These are phyloP conservation scores for Burhinus bistriatus DNA, from an alignment of 2,113 vertebrate genomes.

Conservation along the genomic window DNA sequence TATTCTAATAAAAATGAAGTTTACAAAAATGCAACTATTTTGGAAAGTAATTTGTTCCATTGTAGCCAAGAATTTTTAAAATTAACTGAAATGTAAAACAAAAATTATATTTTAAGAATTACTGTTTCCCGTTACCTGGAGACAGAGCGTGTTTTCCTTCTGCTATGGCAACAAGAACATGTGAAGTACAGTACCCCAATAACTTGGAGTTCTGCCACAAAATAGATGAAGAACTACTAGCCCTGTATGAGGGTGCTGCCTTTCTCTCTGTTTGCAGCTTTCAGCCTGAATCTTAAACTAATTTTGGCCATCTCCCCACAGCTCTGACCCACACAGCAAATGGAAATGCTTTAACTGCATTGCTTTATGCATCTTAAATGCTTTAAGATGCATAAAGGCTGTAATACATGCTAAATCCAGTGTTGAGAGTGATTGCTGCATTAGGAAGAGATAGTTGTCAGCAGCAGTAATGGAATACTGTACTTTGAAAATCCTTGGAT, in stretches of 20 bases:
- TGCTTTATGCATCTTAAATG: neutral
- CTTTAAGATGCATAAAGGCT: neutral
- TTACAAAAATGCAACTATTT: constrained; percentile 29
- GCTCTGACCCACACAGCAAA: neutral
- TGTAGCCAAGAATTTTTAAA: constrained; percentile 45
- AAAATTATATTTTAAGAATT: constrained; percentile 60
- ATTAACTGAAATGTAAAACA: constrained; percentile 52
- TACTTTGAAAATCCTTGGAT: neutral
- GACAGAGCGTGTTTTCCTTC: constrained; percentile 62
- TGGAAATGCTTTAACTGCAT: neutral
- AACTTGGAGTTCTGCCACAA: constrained; percentile 66
- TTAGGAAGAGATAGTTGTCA: neutral
- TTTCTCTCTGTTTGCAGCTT: neutral
- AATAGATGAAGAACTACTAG: constrained; percentile 41
- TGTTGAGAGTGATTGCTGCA: neutral
- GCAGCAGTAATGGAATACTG: neutral
- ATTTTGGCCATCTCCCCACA: neutral
- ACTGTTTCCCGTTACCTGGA: constrained; percentile 67
- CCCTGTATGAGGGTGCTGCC: neutral
- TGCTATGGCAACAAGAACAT: constrained; percentile 67
- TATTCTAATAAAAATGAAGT: neutral
- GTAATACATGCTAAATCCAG: neutral
- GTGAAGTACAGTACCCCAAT: constrained; percentile 37
- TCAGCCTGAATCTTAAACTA: neutral
- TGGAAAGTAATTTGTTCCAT: constrained; percentile 21